Percentiles rank a stretch among this genome's conserved stretches.
These are phyloP conservation scores for Onychostruthus taczanowskii DNA, from an alignment of 2,113 vertebrate species.

Conservation along the genomic window DNA sequence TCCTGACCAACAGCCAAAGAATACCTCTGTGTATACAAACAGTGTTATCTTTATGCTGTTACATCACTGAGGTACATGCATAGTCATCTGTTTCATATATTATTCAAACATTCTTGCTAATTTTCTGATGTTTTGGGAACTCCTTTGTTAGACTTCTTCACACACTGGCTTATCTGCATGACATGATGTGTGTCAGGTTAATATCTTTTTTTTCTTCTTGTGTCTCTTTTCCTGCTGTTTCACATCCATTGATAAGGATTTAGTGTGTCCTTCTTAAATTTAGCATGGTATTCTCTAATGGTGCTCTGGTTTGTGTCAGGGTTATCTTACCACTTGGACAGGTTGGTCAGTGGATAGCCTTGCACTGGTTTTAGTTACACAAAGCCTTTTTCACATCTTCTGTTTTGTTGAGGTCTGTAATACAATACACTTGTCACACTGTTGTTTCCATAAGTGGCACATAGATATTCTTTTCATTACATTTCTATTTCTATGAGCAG, in stretches of 20 bases:
- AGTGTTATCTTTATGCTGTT: not conserved
- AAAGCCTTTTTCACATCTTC: not conserved
- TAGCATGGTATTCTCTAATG: not conserved
- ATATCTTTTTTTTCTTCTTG: not conserved
- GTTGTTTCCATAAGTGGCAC: not conserved
- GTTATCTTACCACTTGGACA: not conserved
- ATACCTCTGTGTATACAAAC: not conserved
- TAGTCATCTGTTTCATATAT: not conserved
- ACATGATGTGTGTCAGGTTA: not conserved
- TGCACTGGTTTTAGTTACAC: not conserved
- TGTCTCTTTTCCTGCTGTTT: not conserved
- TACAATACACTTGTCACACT: not conserved
- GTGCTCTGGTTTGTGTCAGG: not conserved
- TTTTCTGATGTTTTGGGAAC: not conserved
- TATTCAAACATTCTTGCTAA: not conserved
- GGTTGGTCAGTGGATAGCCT: not conserved
- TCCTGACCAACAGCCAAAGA: not conserved
- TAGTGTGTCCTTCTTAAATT: not conserved
- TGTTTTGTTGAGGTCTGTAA: not conserved
- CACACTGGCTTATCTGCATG: not conserved
- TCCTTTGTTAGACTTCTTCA: not conserved
- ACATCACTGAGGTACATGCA: not conserved
- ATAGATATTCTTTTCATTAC: not conserved
- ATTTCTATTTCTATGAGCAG: not conserved
- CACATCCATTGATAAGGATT: not conserved